Evolutionary conservation across 2,113 vertebrate genomes (phyloP), one percentile per base, ranked within the genome.

Genomic region (Gadus chalcogrammus): DNA sequence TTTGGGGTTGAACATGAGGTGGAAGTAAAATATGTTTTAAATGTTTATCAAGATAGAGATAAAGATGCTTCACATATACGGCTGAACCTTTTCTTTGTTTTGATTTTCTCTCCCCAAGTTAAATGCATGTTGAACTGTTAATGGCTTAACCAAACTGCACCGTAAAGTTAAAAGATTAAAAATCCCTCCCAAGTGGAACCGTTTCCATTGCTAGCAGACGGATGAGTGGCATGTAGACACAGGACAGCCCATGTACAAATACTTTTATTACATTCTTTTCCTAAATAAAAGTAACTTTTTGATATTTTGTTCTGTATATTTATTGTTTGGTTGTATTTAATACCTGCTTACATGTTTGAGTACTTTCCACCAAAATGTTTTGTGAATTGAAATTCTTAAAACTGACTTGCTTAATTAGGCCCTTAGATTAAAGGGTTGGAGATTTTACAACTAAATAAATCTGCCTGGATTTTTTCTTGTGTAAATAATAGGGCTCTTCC

Each of bases 221-320:
- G 94, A 89, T 7, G 94, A 94, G 93, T 89, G 95, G 96, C 96
- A 97, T 97, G 95, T 94, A 9, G 42, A 48, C 88, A 89, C 88
- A 86, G 89, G 93, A 93, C 93, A 94, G 93, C 84, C 76, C 15
- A 85, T 95, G 94, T 96, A 96, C 92, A 95, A 94, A 94, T 85
- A 92, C 91, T 95, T 96, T 98, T 95, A 97, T 94, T 97, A 97
- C 95, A 95, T 97, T 48, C 42, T 48, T 48, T 98, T 97, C 95
- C 94, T 96, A 96, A 97, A 97, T 97, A 97, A 98, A 97, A 93
- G 87, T 86, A 85, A 83, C 78, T 55, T 67, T 15, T 70, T 76
- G 63, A 61, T 56, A 35, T 60, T 63, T 4, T 15, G 77, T 28
- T 60, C 28, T 61, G 3, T 12, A 61, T 13, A 18, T 20, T 7